A percentile compares a stretch with the other conserved stretches of the same genome.
phyloP scores from a whole-genome alignment of 1,140 invertebrate species.

The Stegodyphus dumicola region DNA sequence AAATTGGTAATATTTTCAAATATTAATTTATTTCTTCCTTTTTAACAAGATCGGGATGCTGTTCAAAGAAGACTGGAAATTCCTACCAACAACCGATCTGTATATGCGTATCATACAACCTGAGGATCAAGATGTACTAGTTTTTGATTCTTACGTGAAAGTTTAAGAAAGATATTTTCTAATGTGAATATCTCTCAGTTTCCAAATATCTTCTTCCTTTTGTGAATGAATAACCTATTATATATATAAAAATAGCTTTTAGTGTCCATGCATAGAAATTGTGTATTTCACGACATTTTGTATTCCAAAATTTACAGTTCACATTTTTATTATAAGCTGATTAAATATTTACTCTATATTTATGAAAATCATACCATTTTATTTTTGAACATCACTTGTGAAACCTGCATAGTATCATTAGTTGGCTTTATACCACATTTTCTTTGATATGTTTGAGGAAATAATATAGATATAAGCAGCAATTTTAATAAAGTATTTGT shows the following conservation, averaged over 20 bases:
- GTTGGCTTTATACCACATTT: too few species aligned
- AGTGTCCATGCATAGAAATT: conserved; percentile 19
- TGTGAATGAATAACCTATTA: not conserved
- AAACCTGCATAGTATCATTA: too few species aligned
- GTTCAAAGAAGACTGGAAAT: conserved; percentile 40
- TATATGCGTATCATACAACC: conserved; percentile 27
- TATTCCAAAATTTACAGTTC: not conserved
- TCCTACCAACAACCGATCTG: conserved; percentile 36
- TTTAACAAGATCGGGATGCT: conserved; percentile 39
- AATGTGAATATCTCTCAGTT: not conserved
- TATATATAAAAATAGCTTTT: conserved; percentile 3
- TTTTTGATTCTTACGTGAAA: not conserved
- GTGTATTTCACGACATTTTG: not conserved
- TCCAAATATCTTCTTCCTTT: conserved; percentile 1
- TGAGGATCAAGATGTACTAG: conserved; percentile 1
- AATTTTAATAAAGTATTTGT: too few species aligned
- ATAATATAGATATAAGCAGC: too few species aligned
- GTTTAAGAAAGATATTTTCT: not conserved
- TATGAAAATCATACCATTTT: too few species aligned
- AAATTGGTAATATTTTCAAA: not conserved
- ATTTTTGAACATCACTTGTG: too few species aligned
- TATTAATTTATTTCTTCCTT: not conserved
- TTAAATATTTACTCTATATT: too few species aligned
- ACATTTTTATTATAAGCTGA: not conserved
- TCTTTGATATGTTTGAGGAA: too few species aligned